Evolutionary conservation across 2,797 vertebrate genomes (phyloP).

Genomic region (Fratercula arctica): DNA sequence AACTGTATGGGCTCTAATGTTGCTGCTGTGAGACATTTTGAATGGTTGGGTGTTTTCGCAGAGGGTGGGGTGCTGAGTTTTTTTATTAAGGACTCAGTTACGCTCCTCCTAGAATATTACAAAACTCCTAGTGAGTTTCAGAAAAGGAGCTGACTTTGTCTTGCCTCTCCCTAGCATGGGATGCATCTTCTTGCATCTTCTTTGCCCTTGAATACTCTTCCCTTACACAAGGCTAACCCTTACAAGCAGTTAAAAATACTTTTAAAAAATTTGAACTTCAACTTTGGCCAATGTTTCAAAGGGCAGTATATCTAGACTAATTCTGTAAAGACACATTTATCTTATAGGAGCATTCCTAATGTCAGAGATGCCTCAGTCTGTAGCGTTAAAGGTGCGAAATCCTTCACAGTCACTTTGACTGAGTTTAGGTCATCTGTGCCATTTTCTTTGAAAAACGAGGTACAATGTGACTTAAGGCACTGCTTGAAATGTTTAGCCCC

Average conservation of each 20-base stretch:
- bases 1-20: not conserved
- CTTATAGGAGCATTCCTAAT: not conserved
- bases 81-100: not conserved
- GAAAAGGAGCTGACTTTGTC: not conserved
- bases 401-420: not conserved
- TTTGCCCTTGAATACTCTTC: not conserved
- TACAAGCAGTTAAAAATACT: not conserved
- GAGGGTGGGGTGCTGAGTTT: accelerated
- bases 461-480: not conserved
- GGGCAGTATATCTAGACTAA: not conserved
- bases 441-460: not conserved
- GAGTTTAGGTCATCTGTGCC: not conserved
- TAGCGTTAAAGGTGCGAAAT: not conserved
- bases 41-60: not conserved
- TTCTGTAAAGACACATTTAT: not conserved
- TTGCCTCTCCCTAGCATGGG: not conserved
- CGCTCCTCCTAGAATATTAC: not conserved
- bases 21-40: not conserved
- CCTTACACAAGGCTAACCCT: not conserved
- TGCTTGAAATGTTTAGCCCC: not conserved
- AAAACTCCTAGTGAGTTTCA: not conserved
- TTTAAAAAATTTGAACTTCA: not conserved
- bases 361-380: not conserved
- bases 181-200: not conserved
- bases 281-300: not conserved